A percentile compares a stretch with the other conserved stretches of the same genome.
phyloP scores from a whole-genome alignment of 2,888 invertebrate species.

The Cactoblastis cactorum region DNA sequence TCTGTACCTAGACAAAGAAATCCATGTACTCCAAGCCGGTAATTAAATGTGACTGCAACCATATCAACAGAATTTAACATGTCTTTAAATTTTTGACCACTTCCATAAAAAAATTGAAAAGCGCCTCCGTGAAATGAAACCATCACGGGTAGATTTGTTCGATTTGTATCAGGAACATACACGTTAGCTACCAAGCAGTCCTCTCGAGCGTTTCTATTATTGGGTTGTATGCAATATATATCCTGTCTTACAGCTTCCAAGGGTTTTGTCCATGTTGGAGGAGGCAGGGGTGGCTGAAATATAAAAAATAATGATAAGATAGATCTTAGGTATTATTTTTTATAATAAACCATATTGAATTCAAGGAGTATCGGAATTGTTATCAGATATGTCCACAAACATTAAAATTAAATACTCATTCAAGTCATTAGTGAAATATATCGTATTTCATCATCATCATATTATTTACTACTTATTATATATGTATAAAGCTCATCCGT shows the following conservation, averaged over 20 bases:
- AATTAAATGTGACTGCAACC: slow-evolving; percentile 23
- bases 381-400: too few relatives aligned
- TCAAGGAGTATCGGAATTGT: too few relatives aligned
- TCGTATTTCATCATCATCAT: too few relatives aligned
- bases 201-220: slow-evolving; percentile 18
- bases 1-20: slow-evolving; percentile 32
- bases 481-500: too few relatives aligned
- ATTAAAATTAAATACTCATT: too few relatives aligned
- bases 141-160: slow-evolving; percentile 36
- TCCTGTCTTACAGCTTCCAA: slow-evolving; percentile 29
- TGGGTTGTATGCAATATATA: slow-evolving; percentile 34
- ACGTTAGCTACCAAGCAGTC: slow-evolving; percentile 33
- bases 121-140: too few relatives aligned
- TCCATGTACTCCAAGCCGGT: too few relatives aligned
- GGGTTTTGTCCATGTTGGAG: slow-evolving; percentile 29
- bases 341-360: too few relatives aligned
- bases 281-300: slow-evolving; percentile 38
- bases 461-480: too few relatives aligned
- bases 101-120: not conserved
- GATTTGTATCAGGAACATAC: too few relatives aligned
- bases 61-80: slow-evolving; percentile 21
- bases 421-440: too few relatives aligned
- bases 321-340: too few relatives aligned
- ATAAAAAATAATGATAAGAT: not conserved
- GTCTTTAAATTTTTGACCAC: not conserved